Percentiles rank a stretch among this genome's conserved stretches.
Conservation (phyloP, 1,140 invertebrate species). For the Pseudomyrmex cubaensis region DNA sequence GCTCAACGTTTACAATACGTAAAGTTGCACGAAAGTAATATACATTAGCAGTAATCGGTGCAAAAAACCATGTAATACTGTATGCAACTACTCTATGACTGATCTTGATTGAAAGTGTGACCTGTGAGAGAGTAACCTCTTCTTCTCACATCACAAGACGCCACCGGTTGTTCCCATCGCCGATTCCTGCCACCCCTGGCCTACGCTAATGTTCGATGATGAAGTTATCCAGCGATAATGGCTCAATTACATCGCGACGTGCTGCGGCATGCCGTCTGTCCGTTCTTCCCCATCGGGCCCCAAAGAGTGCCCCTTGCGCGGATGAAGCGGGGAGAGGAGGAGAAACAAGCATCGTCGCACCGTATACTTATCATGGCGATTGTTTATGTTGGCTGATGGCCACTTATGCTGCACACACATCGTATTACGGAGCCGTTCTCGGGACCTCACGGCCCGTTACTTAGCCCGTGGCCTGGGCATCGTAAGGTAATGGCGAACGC, state of each 20-base stretch:
- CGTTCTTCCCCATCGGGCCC: conserved; percentile 73
- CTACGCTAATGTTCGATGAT: conserved; percentile 82
- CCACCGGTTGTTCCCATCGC: conserved; percentile 21
- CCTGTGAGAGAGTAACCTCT: not conserved
- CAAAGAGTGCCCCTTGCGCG: conserved; percentile 46
- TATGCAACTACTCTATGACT: too few relatives aligned
- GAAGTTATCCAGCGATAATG: conserved; percentile 86
- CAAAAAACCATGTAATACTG: too few relatives aligned
- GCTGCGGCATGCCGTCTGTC: conserved; percentile 46
- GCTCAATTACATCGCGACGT: conserved; percentile 82
- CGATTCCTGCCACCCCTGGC: conserved; percentile 51
- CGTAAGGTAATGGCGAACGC: conserved; percentile 85
- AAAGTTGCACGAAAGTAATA: not conserved
- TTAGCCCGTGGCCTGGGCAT: conserved; percentile 81
- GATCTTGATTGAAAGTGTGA: not conserved
- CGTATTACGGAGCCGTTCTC: conserved; percentile 78
- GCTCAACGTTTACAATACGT: not conserved
- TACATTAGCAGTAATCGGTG: not conserved
- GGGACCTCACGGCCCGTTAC: conserved; percentile 78
- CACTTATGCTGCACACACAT: conserved; percentile 84
- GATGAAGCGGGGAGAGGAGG: conserved; percentile 20
- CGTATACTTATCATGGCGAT: conserved; percentile 85
- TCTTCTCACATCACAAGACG: not conserved
- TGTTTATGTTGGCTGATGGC: conserved; percentile 86
- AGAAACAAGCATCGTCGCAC: conserved; percentile 76